Conservation (phyloP, 2,797 vertebrate species). For the Siniperca undulata region DNA sequence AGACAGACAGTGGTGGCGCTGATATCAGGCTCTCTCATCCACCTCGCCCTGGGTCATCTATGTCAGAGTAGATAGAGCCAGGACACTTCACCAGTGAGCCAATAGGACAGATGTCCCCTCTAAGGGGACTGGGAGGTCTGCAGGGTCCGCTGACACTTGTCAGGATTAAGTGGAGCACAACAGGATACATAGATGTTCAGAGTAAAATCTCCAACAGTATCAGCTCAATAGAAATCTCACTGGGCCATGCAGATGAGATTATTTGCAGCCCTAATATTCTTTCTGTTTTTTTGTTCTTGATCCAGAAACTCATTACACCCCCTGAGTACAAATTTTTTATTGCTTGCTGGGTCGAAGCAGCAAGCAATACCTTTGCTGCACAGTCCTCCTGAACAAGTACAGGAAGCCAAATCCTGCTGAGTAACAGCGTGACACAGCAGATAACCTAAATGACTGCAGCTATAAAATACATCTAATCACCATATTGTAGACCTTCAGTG, state of each 20-base stretch:
- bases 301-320: slow-evolving; percentile 52
- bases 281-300: slow-evolving; percentile 41
- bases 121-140: slow-evolving; percentile 31
- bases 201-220: slow-evolving; percentile 38
- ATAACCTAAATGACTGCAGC: slow-evolving; percentile 51
- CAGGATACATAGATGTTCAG: slow-evolving; percentile 28
- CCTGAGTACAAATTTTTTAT: slow-evolving; percentile 39
- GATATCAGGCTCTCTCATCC: slow-evolving; percentile 53
- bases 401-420: slow-evolving; percentile 50
- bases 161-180: slow-evolving; percentile 49
- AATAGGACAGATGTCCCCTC: slow-evolving; percentile 55
- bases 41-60: slow-evolving; percentile 54
- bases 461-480: slow-evolving; percentile 54
- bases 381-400: slow-evolving; percentile 25
- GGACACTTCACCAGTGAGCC: slow-evolving; percentile 40
- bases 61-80: slow-evolving; percentile 50
- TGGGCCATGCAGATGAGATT: slow-evolving; percentile 25
- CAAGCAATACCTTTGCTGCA: slow-evolving; percentile 10
- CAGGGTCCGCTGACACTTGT: slow-evolving; percentile 42
- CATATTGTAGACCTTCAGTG: slow-evolving; percentile 46
- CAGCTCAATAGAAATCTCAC: slow-evolving; percentile 42
- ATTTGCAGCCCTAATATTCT: slow-evolving; percentile 24
- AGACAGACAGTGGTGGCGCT: slow-evolving; percentile 34
- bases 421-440: slow-evolving; percentile 58
- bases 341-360: slow-evolving; percentile 31